Evolutionary conservation across 1,140 invertebrate genomes (phyloP).

Genomic region (Aphis gossypii): DNA sequence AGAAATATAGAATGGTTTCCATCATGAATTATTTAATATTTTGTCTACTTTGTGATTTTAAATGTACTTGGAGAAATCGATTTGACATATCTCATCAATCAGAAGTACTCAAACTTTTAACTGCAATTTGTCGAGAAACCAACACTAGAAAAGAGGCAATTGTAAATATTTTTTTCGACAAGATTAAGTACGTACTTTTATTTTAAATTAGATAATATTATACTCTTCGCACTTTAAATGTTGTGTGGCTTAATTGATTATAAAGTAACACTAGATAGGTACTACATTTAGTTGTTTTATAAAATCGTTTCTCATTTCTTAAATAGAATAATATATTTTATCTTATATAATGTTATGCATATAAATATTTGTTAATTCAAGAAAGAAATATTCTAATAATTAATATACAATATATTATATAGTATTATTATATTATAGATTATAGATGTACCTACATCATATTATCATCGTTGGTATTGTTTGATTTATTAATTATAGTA

Average conservation of each 20-base stretch:
- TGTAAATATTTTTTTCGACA: slow-evolving; percentile 26
- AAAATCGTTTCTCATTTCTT: neutral
- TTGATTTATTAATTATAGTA: neutral
- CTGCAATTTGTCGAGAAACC: slow-evolving; percentile 15
- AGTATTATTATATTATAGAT: neutral
- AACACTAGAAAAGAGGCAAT: slow-evolving; percentile 45
- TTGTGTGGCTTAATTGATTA: neutral
- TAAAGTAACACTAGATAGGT: neutral
- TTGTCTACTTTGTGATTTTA: slow-evolving; percentile 35
- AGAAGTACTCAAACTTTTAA: slow-evolving; percentile 39
- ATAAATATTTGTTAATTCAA: neutral
- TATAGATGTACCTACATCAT: neutral
- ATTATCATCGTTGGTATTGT: neutral
- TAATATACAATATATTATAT: neutral
- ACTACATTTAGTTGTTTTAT: neutral
- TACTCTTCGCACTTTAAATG: neutral
- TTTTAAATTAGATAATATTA: neutral
- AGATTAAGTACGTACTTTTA: slow-evolving; percentile 30
- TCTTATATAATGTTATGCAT: neutral
- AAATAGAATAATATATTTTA: neutral
- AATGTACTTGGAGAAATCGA: slow-evolving; percentile 43
- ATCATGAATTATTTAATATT: slow-evolving; percentile 32
- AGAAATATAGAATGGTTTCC: slow-evolving; percentile 21
- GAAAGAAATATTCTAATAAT: neutral
- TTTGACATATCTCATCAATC: slow-evolving; percentile 34